Evolutionary conservation across 1,140 invertebrate species (phyloP), one percentile per base, ranked within the genome.

Genomic region (Paralvinella palmiformis): DNA sequence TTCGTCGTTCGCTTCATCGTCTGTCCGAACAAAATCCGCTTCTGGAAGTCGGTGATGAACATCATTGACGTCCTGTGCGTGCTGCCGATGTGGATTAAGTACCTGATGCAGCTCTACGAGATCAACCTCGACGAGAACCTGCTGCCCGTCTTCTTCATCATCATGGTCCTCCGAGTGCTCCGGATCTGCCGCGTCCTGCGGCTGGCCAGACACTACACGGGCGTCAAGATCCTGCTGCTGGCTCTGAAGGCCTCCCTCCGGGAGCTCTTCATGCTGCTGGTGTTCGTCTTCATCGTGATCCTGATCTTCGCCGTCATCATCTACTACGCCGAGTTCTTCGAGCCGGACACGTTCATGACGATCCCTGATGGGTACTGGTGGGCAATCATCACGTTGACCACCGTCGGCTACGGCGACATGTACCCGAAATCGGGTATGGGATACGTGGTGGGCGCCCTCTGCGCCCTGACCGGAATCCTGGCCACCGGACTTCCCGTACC

Each of bases 61-160:
- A 91, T 95, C 83, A 96, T 98, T 84, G 95, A 98, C 83, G 93
- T 97, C 83, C 41, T 80, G 84, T 94, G 95, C 80, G 96, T 98
- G 86, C 96, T 97, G 86, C 95, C 95, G 73, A 60, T 60, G 58
- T 60, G 58, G 58, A 60, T 60, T 24, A 37, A 45, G 35, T 98
- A 98, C 84, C 98, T 98, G 86, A 94, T 98, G 82, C 98, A 94
- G 72, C 85, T 98, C 83, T 92, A 36, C 20, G 52, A 65, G n/a
- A 53, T 68, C 24, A 44, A 56, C 3, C 91, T 92, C 70, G 32
- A 37, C 48, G 20, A 22, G 20, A 44, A 57, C 22, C 41, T 60
- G 24, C 58, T 60, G 6, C 13, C 58, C 2, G 58, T 60, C 35
- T 60, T 41, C 41, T 60, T 60, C 58, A n/a, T 60, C 24, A 37